Evolutionary conservation across 2,113 vertebrate species (phyloP).

Genomic region (Donacobius atricapilla): DNA sequence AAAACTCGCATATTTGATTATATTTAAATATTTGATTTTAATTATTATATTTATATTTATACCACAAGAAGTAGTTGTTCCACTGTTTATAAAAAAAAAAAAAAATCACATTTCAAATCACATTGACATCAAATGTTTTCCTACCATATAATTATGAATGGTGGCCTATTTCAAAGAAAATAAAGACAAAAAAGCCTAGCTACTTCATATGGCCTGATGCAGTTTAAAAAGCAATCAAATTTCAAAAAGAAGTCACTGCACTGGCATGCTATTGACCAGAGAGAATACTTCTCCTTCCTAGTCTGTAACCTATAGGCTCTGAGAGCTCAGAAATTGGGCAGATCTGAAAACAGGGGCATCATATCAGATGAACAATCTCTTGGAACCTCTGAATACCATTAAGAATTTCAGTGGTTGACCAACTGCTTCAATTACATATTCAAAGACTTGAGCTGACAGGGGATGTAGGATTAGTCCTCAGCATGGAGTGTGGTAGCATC

Average conservation of each 20-base stretch:
- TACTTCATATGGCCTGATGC: neutral
- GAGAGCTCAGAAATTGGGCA: neutral
- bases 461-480: neutral
- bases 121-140: neutral
- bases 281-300: neutral
- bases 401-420: slow-evolving; percentile 22
- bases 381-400: neutral
- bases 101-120: neutral
- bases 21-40: too few relatives aligned
- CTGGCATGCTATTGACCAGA: neutral
- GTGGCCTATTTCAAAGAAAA: neutral
- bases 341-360: neutral
- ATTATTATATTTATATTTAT: too few relatives aligned
- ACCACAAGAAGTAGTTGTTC: too few relatives aligned
- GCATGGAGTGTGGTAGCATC: neutral
- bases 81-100: neutral
- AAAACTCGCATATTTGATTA: neutral
- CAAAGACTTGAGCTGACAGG: neutral
- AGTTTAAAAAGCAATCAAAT: neutral
- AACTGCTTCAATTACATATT: neutral
- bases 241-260: neutral
- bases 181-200: neutral
- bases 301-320: neutral
- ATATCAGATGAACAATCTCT: neutral
- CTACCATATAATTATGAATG: neutral